A percentile compares a stretch with the other conserved stretches of the same genome.
Evolutionary conservation across 2,888 invertebrate genomes (phyloP).

Genomic region (Diploptera punctata): DNA sequence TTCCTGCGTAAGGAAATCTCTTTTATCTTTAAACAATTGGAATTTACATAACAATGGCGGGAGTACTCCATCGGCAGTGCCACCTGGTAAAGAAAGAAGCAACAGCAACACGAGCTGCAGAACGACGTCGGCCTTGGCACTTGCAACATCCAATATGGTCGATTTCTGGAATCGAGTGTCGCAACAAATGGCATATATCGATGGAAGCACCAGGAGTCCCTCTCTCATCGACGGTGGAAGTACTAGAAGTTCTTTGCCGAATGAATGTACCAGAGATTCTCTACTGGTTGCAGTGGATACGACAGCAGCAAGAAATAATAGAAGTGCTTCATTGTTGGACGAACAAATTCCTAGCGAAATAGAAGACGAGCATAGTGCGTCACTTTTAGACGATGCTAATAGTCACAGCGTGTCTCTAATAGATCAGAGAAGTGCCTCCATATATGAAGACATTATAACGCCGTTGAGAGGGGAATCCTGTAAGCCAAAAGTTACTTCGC

Average conservation of each 20-base stretch:
- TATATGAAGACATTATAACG: neutral
- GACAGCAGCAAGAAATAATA: neutral
- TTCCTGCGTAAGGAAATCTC: constrained; percentile 31
- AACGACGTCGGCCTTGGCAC: constrained; percentile 30
- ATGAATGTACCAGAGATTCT: neutral
- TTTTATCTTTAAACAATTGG: constrained; percentile 35
- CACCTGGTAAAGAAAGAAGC: constrained; percentile 27
- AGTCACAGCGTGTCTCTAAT: constrained; percentile 9
- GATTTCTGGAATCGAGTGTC: constrained; percentile 50
- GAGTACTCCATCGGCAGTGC: neutral
- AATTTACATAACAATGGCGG: constrained; percentile 6
- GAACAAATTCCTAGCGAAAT: neutral
- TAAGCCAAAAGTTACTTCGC: neutral
- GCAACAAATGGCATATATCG: constrained; percentile 49
- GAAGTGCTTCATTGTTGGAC: neutral
- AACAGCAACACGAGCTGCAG: constrained; percentile 36
- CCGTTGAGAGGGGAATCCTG: neutral
- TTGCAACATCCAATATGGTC: constrained; percentile 35
- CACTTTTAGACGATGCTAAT: constrained; percentile 12
- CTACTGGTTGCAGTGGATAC: neutral
- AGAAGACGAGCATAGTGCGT: neutral
- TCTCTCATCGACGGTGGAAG: constrained; percentile 39
- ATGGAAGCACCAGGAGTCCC: constrained; percentile 45
- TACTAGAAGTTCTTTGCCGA: constrained; percentile 10
- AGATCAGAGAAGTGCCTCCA: neutral